Base-by-base conservation (phyloP, 2,888 invertebrate genomes). In the Archips xylosteana region DNA sequence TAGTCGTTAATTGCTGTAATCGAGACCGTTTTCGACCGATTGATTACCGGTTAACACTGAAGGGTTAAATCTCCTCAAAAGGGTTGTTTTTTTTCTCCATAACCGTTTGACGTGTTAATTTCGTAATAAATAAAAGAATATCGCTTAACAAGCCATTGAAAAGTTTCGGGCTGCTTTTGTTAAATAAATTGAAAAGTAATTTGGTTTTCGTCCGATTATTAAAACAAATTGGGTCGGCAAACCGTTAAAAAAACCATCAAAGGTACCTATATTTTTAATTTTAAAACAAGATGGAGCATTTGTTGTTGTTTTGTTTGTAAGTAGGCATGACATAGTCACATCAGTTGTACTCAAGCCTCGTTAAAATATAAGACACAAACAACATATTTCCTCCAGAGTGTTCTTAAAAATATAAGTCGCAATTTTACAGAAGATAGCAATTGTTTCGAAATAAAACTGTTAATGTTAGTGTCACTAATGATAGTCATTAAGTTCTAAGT, bases 101-200 rank as follows among this genome's bases (percentile, higher is more conserved):
- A 36, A 60, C 13, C 0, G 3, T 81, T 82, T 90, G 90, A 92
- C 89, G 92, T 89, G 90, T 91, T 92, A 90, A 92, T 92, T 88
- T 83, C 75, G 84, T 87, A 82, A 87, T 88, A 86, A 90, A 90
- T 88, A 83, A 87, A 83, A 75, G 78, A 78, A 81, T 78, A 79
- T 79, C 75, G 77, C 78, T 76, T 76, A 76, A 76, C 76, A 62
- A 76, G 75, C 74, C 61, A 71, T 72, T 75, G 73, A 65, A 71
- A 60, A 42, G 54, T 76, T 78, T 47, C 54, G 45, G 63, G 49
- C 49, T 64, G 34, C 62, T 62, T 47, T 75, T 70, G 69, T 76
- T 74, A 66, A 74, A 49, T 60, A 62, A 63, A 71, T 70, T 57
- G 66, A 66, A 65, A 74, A 75, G 62, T 70, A 71, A 75, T 76